Percentiles rank a stretch among this genome's conserved stretches.
These are phyloP conservation scores for Tachysurus vachellii DNA, from an alignment of 2,113 vertebrate species.

Conservation along the genomic window DNA sequence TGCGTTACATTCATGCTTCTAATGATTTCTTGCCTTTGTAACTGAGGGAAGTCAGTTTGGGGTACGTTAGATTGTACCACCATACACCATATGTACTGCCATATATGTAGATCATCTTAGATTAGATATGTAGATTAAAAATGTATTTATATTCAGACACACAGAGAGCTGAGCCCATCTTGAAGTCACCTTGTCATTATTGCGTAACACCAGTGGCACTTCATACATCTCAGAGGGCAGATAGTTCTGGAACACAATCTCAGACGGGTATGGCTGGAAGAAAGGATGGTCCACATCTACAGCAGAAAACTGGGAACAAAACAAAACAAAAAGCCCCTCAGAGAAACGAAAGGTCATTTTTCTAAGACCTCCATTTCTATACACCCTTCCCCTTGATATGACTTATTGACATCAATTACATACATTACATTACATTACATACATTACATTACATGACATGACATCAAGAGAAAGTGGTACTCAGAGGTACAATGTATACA, in stretches of 20 bases:
- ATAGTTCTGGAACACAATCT: slow-evolving; percentile 85
- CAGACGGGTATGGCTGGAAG: slow-evolving; percentile 83
- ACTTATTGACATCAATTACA: neutral
- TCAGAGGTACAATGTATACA: neutral
- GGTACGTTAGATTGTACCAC: neutral
- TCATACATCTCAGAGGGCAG: slow-evolving; percentile 74
- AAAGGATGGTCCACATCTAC: slow-evolving; percentile 72
- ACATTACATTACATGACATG: too few relatives aligned
- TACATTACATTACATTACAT: too few relatives aligned
- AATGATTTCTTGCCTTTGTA: neutral
- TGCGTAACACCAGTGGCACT: slow-evolving; percentile 77
- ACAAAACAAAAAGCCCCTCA: neutral
- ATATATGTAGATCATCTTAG: neutral
- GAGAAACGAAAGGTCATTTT: neutral
- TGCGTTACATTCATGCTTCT: neutral
- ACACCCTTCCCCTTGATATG: neutral
- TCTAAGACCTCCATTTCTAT: neutral
- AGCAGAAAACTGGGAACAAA: slow-evolving; percentile 69
- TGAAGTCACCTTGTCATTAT: slow-evolving; percentile 77
- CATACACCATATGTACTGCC: neutral
- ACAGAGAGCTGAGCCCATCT: neutral
- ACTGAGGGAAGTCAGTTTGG: neutral
- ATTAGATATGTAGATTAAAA: neutral
- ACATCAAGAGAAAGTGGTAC: neutral
- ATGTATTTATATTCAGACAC: slow-evolving; percentile 12